Conservation (phyloP, 2,113 vertebrate genomes). For the Heteronetta atricapilla region DNA sequence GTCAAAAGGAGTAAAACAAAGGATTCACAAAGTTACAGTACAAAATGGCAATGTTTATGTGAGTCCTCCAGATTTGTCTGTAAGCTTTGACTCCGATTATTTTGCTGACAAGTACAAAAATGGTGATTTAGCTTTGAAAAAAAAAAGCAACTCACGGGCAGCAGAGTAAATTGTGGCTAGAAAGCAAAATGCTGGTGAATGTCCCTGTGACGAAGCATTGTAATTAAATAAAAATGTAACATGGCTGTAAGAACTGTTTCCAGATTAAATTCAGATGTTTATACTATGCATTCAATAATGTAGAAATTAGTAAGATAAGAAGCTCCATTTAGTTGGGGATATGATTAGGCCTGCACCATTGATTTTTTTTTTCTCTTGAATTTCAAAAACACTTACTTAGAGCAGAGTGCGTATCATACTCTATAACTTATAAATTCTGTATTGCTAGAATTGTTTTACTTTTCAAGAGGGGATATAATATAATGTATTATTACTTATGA, state of each 20-base stretch:
- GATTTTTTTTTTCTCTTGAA: neutral
- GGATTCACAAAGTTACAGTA: conserved; percentile 83
- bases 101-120: conserved; percentile 86
- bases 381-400: neutral
- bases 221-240: neutral
- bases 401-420: neutral
- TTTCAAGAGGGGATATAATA: neutral
- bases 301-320: neutral
- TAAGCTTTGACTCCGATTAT: conserved; percentile 87
- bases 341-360: neutral
- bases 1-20: conserved; percentile 92
- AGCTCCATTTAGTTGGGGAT: neutral
- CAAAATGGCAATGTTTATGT: conserved; percentile 84
- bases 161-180: neutral
- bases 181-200: neutral
- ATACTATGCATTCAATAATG: neutral
- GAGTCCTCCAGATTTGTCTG: conserved; percentile 74
- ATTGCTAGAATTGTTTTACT: neutral
- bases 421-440: neutral
- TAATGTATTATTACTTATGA: neutral
- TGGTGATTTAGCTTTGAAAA: conserved; percentile 44
- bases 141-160: neutral
- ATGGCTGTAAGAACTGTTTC: neutral
- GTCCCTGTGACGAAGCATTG: neutral
- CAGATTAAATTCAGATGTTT: neutral